phyloP scores from a whole-genome alignment of 2,888 invertebrate genomes.

The Euzetes globulus region DNA sequence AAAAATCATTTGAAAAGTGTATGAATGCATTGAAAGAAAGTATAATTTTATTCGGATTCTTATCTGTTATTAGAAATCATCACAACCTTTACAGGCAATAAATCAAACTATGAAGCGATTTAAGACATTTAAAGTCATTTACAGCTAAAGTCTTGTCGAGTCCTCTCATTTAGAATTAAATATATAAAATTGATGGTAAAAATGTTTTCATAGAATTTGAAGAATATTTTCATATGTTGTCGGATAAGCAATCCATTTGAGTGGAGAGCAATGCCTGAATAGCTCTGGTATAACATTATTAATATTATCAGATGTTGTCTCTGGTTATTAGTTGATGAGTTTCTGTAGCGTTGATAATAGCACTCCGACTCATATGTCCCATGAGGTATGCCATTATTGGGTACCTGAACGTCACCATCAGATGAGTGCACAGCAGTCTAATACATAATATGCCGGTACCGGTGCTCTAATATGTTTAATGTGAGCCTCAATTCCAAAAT shows the following conservation, averaged over 20 bases:
- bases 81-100: slow-evolving; percentile 11
- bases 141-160: too few species aligned
- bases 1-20: too few species aligned
- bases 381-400: neutral
- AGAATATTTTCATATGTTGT: neutral
- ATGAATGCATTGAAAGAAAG: neutral
- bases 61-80: slow-evolving; percentile 3
- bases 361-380: neutral
- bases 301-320: slow-evolving; percentile 24
- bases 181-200: neutral
- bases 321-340: slow-evolving; percentile 25
- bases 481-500: neutral
- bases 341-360: slow-evolving; percentile 4
- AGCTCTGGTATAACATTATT: neutral
- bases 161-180: too few species aligned
- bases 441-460: too few species aligned
- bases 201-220: neutral
- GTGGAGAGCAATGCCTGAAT: neutral
- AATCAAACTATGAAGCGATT: slow-evolving; percentile 18
- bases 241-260: neutral
- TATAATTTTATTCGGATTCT: slow-evolving; percentile 5
- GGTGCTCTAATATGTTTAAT: neutral
- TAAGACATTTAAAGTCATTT: neutral
- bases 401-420: neutral
- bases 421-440: neutral